A percentile compares a stretch with the other conserved stretches of the same genome.
These are phyloP conservation scores for Halcyon chelicuti DNA, from an alignment of 2,797 vertebrate species.

Conservation along the genomic window DNA sequence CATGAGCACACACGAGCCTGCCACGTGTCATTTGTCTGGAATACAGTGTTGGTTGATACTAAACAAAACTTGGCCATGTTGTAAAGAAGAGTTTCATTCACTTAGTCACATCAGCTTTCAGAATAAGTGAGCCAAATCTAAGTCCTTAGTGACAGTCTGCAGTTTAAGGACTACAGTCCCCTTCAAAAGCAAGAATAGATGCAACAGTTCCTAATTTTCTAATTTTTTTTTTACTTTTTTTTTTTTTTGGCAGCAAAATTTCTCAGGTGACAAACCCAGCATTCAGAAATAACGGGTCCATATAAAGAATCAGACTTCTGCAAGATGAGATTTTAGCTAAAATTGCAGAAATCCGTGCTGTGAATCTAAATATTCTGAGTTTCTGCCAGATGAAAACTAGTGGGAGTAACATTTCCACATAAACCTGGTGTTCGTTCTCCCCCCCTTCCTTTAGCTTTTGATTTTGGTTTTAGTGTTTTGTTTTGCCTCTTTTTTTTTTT, in stretches of 20 bases:
- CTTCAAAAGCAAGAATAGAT: background rate
- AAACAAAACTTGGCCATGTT: background rate
- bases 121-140: background rate
- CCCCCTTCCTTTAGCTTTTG: background rate
- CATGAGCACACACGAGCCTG: background rate
- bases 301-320: background rate
- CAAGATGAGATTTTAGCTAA: constrained; percentile 10
- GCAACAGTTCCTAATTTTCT: background rate
- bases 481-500: background rate
- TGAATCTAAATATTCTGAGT: background rate
- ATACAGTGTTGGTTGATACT: background rate
- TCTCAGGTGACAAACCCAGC: background rate
- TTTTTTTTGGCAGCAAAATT: background rate
- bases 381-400: background rate
- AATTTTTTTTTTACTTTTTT: background rate
- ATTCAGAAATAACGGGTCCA: background rate
- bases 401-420: background rate
- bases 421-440: background rate
- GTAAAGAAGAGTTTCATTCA: background rate
- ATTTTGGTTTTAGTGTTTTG: background rate
- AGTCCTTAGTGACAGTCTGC: background rate
- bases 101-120: background rate
- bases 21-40: background rate
- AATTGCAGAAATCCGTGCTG: background rate
- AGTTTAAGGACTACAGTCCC: background rate